Evolutionary conservation across 2,113 vertebrate species (phyloP), one percentile per base, ranked within the genome.

Genomic region (Monarcha castaneiventris): DNA sequence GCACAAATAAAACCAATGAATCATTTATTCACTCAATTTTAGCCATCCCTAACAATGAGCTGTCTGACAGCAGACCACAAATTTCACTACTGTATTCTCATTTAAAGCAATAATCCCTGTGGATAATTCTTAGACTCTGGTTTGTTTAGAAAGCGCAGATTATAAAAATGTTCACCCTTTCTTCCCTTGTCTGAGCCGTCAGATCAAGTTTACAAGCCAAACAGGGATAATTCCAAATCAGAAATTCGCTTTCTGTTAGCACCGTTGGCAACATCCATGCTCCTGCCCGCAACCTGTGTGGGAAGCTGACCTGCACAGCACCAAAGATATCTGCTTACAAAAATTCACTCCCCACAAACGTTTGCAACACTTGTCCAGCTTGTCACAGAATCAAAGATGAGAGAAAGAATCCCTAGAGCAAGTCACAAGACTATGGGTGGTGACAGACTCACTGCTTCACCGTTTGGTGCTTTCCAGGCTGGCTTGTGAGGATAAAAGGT

Each of bases 201-300:
- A 79, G 67, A 63, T 33, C 33, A 17, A 48, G n/a, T 54, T 51
- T 56, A 29, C 30, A 43, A 49, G 54, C 35, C 4, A 2, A 51
- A 74, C 4, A 59, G 27, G 25, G 41, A 25, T 18, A 35, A 75
- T 5, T 76, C 55, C 58, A 74, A 32, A 58, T 7, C 39, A 84
- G 46, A 46, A 89, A 76, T 56, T 49, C 2, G 0, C 63, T 84
- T 56, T 64, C 30, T n/a, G 8, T 35, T 19, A 18, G 44, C 4
- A 15, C 32, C 15, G 10, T 3, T 76, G 74, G 41, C 43, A 66
- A 14, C 0, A 3, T 5, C n/a, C 4, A 0, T 2, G 9, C 10
- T 63, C 35, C 44, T 37, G 51, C 29, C 85, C 4, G 23, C 1
- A 1, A 61, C n/a, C 33, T 9, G 20, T 12, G n/a, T 1, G 1